Evolutionary conservation across 2,888 invertebrate species (phyloP).

Genomic region (Urechis unicinctus): DNA sequence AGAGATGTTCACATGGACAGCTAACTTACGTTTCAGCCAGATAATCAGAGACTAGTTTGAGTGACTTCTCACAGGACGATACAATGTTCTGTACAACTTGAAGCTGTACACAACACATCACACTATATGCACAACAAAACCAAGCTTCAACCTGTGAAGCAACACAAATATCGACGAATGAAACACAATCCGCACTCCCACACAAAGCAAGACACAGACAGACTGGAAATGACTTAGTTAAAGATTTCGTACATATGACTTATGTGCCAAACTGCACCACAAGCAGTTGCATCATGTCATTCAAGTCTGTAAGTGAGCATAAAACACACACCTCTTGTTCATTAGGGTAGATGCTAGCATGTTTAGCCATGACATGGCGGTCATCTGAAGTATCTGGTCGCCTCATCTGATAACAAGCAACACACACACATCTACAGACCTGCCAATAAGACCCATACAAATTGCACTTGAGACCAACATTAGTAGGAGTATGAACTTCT

Average conservation of each 20-base stretch:
- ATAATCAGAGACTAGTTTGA: constrained; percentile 85
- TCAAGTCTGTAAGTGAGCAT: background rate
- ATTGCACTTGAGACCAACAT: background rate
- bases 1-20: background rate
- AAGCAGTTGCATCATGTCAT: too few relatives aligned
- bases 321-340: constrained; percentile 63
- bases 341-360: constrained; percentile 87
- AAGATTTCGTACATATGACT: too few relatives aligned
- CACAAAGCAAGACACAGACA: too few relatives aligned
- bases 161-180: too few relatives aligned
- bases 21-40: background rate
- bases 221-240: too few relatives aligned
- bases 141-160: too few relatives aligned
- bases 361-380: constrained; percentile 86
- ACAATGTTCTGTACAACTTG: constrained; percentile 78
- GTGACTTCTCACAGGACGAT: constrained; percentile 83
- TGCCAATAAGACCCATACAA: background rate
- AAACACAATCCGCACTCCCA: too few relatives aligned
- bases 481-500: too few relatives aligned
- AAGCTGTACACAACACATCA: constrained; percentile 32
- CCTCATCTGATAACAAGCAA: constrained; percentile 50
- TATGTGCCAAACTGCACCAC: too few relatives aligned
- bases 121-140: too few relatives aligned
- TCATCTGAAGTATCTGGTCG: constrained; percentile 92
- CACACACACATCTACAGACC: background rate